These are phyloP conservation scores for Pomatorhinus ruficollis DNA, from an alignment of 2,113 vertebrate species.

Conservation along the genomic window DNA sequence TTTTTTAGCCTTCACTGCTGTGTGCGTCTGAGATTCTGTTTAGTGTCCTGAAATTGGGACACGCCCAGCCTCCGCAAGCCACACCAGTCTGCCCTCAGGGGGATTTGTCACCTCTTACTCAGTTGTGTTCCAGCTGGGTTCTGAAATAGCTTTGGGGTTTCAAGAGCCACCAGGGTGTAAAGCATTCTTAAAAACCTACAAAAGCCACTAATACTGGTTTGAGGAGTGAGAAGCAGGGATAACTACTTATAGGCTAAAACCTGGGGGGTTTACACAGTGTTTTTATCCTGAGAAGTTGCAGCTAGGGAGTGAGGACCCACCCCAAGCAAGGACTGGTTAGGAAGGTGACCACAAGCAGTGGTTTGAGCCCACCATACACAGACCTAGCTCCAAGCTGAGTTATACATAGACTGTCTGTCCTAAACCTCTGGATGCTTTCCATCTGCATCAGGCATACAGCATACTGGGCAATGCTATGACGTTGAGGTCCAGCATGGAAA, in stretches of 20 bases:
- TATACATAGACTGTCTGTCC: rapidly evolving
- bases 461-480: not conserved
- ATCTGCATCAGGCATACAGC: not conserved
- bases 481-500: rapidly evolving
- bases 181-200: not conserved
- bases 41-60: too few species aligned
- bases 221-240: not conserved
- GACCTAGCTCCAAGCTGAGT: not conserved
- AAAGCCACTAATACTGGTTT: not conserved
- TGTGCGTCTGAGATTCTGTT: too few species aligned
- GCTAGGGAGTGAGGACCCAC: not conserved
- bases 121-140: rapidly evolving
- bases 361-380: not conserved
- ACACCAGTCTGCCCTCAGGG: not conserved
- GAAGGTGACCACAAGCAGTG: not conserved
- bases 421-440: not conserved
- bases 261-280: rapidly evolving
- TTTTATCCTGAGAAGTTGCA: not conserved
- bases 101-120: rapidly evolving
- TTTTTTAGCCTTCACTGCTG: too few species aligned
- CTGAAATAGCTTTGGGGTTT: not conserved
- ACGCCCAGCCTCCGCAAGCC: too few species aligned
- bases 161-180: not conserved
- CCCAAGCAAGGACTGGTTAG: not conserved
- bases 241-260: not conserved